Evolutionary conservation across 2,888 invertebrate species (phyloP), one percentile per base, ranked within the genome.

Genomic region (Holacanthella duospinosa): DNA sequence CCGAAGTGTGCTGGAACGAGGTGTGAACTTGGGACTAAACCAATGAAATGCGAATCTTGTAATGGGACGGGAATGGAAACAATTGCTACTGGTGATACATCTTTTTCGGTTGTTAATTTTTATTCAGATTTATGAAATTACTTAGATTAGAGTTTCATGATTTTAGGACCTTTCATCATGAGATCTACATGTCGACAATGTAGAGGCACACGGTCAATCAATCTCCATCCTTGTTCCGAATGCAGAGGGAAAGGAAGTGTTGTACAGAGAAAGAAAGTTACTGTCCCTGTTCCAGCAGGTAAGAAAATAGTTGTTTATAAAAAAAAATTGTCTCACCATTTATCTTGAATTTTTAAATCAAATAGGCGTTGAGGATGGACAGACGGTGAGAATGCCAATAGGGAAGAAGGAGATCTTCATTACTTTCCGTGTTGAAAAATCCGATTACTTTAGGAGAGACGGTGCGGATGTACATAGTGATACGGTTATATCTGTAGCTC

Each of bases 51-150:
- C 76, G 86, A 86, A 1, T 88, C 88, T 75, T 99, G 99, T 77
- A 92, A 94, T 79, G 99, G 99, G 9, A 89, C 92, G 2, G 99
- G 99, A 63, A 93, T 94, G 87, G 92, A 93, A 78, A 90, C 91
- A 12, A 86, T 92, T 70, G 85, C 85, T 24, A 86, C 87, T 69
- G 84, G 83, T 83, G 71, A 9, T 27, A 9, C 36, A 36, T 36
- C n/a, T 36, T 36, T 36, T 36, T 16, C 36, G 16, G 16, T 6
- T 36, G 9, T 36, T 36, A 12, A 16, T 36, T 36, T 36, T 36
- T 36, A 36, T 12, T 48, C 21, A 48, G n/a, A 21, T 48, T 21
- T 21, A 48, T 48, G 48, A 21, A n/a, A 48, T 36, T 21, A 21
- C 12, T 21, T 48, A 21, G 19, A 28, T 61, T n/a, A n/a, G n/a